These are phyloP conservation scores for Helicolenus hilgendorfi DNA, from an alignment of 2,797 vertebrate genomes.

Conservation along the genomic window DNA sequence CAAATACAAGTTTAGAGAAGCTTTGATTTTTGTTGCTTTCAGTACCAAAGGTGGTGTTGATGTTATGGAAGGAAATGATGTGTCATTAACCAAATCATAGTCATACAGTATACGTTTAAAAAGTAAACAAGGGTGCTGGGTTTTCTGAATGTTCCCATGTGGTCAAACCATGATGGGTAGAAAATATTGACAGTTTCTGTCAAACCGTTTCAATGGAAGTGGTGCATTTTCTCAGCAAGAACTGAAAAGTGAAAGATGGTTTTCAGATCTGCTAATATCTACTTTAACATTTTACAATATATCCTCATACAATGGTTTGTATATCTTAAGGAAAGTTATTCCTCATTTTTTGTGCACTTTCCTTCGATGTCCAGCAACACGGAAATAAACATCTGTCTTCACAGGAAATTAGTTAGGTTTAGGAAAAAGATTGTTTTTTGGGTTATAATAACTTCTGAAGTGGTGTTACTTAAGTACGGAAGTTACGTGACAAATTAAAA, in stretches of 20 bases:
- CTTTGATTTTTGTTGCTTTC: not conserved
- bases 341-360: accelerated
- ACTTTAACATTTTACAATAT: not conserved
- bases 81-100: not conserved
- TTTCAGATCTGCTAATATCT: not conserved
- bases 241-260: not conserved
- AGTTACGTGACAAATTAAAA: no score
- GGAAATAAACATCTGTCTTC: no score
- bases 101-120: not conserved
- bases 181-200: not conserved
- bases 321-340: no score
- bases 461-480: no score
- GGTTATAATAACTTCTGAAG: no score
- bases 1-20: not conserved
- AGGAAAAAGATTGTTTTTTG: no score
- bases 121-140: not conserved
- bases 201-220: not conserved
- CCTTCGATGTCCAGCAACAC: no score
- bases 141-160: not conserved
- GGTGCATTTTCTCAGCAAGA: not conserved
- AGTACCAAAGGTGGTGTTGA: not conserved
- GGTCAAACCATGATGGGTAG: not conserved
- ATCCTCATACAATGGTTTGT: no score
- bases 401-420: no score
- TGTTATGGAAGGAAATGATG: not conserved